Conservation (phyloP, 1,140 invertebrate genomes). For the Hycleus cichorii region DNA sequence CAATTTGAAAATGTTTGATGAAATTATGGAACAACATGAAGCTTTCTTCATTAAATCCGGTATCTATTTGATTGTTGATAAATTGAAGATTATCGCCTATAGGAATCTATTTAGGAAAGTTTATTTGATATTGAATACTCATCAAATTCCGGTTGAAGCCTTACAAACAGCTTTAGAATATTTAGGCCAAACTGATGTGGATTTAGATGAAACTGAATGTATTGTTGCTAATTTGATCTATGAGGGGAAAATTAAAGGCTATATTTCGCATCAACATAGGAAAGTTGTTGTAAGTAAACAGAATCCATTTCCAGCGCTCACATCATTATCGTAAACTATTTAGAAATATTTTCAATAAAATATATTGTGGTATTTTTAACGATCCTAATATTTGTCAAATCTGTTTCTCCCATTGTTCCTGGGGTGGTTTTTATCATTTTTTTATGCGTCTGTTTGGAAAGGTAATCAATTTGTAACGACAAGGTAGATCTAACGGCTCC, state of each 20-base stretch:
- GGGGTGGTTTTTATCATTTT: too few relatives aligned
- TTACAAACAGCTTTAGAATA: conserved; percentile 75
- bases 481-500: too few relatives aligned
- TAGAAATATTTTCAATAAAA: too few relatives aligned
- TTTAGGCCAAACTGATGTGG: conserved; percentile 75
- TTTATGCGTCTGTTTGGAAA: too few relatives aligned
- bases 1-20: conserved; percentile 76
- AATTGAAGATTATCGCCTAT: conserved; percentile 90
- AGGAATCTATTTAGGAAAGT: conserved; percentile 96
- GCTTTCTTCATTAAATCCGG: conserved; percentile 90
- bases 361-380: too few relatives aligned
- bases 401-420: too few relatives aligned
- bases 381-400: too few relatives aligned
- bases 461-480: too few relatives aligned
- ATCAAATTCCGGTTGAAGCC: conserved; percentile 82
- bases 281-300: conserved; percentile 96
- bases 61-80: conserved; percentile 95
- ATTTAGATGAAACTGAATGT: conserved; percentile 91
- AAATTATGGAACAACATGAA: conserved; percentile 79
- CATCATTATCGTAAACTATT: conserved; percentile 41
- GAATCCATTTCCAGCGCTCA: conserved; percentile 84
- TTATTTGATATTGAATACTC: conserved; percentile 75
- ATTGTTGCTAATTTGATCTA: conserved; percentile 94
- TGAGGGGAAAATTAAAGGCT: conserved; percentile 92
- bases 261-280: conserved; percentile 94